Percentiles rank a stretch among this genome's conserved stretches.
These are phyloP conservation scores for Sycophaga agraensis DNA, from an alignment of 1,140 invertebrate genomes.

Conservation along the genomic window DNA sequence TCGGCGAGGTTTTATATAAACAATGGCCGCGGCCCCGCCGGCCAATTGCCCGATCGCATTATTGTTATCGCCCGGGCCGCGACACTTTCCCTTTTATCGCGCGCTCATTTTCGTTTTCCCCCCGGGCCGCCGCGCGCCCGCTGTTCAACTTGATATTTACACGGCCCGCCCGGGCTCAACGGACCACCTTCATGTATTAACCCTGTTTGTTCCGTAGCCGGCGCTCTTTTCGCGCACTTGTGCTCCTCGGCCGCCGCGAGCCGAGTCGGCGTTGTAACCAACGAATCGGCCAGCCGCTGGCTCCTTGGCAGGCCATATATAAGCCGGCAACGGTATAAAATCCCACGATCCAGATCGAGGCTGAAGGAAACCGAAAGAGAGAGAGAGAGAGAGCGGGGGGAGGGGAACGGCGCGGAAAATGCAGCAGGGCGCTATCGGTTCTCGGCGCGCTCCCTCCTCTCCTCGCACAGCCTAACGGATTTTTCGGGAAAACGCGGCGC, in stretches of 20 bases:
- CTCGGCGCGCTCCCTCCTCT: too few species aligned
- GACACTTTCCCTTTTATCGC: constrained; percentile 25
- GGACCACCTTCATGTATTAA: constrained; percentile 19
- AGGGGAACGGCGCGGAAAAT: too few species aligned
- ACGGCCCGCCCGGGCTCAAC: background rate
- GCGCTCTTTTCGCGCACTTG: background rate
- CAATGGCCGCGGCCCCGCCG: background rate
- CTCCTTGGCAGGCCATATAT: too few species aligned
- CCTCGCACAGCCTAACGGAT: constrained; percentile 9
- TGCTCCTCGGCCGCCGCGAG: too few species aligned
- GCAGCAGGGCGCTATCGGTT: too few species aligned
- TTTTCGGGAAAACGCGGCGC: constrained; percentile 18
- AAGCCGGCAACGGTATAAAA: too few species aligned
- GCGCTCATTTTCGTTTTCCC: constrained; percentile 24
- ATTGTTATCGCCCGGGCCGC: constrained; percentile 17
- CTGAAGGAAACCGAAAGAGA: too few species aligned
- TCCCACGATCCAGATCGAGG: too few species aligned
- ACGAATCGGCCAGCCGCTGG: too few species aligned
- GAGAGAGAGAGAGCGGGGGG: too few species aligned
- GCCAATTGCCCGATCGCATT: constrained; percentile 27
- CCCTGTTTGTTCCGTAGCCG: constrained; percentile 4
- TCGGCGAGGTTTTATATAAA: constrained; percentile 27
- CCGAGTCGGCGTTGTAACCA: too few species aligned
- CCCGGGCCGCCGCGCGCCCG: constrained; percentile 3
- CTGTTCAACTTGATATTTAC: background rate